Evolutionary conservation across 92 coral and sea anemone genomes (phyloP).

Genomic region (Bergia puertoricense): DNA sequence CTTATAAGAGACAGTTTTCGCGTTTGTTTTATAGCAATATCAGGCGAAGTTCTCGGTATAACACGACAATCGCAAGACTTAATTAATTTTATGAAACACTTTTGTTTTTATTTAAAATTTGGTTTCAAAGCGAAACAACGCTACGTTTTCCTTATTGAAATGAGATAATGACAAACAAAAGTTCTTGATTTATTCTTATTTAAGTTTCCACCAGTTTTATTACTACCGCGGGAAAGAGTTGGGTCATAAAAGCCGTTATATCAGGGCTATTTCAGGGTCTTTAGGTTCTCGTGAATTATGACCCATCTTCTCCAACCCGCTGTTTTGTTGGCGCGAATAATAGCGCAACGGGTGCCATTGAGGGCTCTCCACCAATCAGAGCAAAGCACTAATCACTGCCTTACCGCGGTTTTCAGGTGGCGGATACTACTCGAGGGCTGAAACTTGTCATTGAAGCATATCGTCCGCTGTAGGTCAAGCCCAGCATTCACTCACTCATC

Average conservation of each 20-base stretch:
- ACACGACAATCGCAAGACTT: conserved; percentile 28
- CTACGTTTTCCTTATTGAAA: background rate
- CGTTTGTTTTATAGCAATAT: conserved; percentile 8
- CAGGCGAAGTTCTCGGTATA: background rate
- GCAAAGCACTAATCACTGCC: conserved; percentile 62
- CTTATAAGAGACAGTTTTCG: background rate
- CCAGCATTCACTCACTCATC: conserved; percentile 20
- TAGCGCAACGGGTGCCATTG: conserved; percentile 85
- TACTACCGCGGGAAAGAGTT: conserved; percentile 16
- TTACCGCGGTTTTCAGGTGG: conserved; percentile 88
- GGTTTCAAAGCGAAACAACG: conserved; percentile 20
- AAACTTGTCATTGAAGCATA: conserved; percentile 39
- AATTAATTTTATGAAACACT: conserved; percentile 36
- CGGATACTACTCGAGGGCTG: conserved; percentile 42
- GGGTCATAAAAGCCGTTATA: conserved; percentile 19
- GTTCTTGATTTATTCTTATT: background rate
- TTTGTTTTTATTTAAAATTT: conserved; percentile 24
- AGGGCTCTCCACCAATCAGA: conserved; percentile 73
- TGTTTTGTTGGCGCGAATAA: conserved; percentile 76
- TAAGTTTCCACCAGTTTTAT: background rate
- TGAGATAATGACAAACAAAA: background rate
- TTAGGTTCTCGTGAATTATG: conserved; percentile 30
- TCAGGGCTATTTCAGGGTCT: conserved; percentile 35
- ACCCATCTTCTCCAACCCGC: conserved; percentile 54
- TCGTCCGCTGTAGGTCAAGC: conserved; percentile 5